phyloP scores from a whole-genome alignment of 2,797 vertebrate genomes.

The Argya squamiceps region DNA sequence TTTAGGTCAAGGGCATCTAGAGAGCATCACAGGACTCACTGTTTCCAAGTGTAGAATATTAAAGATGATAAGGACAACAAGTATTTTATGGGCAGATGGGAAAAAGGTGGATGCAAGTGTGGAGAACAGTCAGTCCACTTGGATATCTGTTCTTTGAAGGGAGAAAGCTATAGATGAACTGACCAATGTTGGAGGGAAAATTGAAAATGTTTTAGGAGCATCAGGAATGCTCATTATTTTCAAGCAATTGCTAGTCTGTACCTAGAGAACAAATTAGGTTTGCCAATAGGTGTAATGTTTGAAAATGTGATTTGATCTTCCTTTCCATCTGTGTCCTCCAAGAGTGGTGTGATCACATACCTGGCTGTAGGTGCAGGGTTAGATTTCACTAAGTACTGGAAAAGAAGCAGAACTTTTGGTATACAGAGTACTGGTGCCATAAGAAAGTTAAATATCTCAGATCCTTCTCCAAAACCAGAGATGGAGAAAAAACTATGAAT shows the following conservation, averaged over 20 bases:
- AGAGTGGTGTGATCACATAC: not conserved
- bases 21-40: not conserved
- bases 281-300: not conserved
- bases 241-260: not conserved
- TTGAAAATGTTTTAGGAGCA: not conserved
- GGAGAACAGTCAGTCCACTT: not conserved
- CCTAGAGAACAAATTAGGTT: not conserved
- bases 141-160: not conserved
- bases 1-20: not conserved
- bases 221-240: not conserved
- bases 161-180: not conserved
- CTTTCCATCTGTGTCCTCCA: not conserved
- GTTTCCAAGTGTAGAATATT: not conserved
- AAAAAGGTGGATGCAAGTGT: not conserved
- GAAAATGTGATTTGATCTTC: not conserved
- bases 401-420: not conserved
- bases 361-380: fast-evolving
- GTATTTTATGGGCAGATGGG: not conserved
- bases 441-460: not conserved
- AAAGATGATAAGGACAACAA: not conserved
- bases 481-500: not conserved
- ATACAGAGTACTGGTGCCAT: not conserved
- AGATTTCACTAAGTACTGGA: not conserved
- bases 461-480: not conserved
- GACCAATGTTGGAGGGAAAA: not conserved